Conservation (phyloP, 2,797 vertebrate genomes). For the Discoglossus pictus region DNA sequence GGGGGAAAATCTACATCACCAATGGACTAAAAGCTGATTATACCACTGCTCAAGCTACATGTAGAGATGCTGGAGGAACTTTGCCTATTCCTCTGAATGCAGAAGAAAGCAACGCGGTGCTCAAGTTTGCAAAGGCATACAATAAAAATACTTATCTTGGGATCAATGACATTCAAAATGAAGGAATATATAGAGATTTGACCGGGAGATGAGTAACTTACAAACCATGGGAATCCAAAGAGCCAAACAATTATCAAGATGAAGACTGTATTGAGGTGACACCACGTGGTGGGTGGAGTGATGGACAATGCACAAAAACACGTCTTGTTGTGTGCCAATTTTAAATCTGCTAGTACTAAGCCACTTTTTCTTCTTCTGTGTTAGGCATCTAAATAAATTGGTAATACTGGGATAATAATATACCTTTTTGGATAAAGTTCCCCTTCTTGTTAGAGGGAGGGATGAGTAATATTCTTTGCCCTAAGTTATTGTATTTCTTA, state of each 20-base stretch:
- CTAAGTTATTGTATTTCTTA: too few species aligned
- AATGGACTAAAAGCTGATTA: neutral
- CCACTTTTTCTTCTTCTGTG: too few species aligned
- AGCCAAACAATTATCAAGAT: neutral
- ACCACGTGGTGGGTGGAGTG: neutral
- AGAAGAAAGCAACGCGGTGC: neutral
- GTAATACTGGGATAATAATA: too few species aligned
- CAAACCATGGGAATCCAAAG: neutral
- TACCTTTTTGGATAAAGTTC: too few species aligned
- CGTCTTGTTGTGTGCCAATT: neutral
- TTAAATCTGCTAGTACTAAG: neutral
- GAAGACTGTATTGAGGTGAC: neutral
- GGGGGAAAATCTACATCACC: neutral
- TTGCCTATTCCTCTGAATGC: neutral
- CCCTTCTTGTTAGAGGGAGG: too few species aligned
- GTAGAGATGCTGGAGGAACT: neutral
- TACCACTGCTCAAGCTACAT: neutral
- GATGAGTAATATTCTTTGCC: too few species aligned
- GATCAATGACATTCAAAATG: neutral
- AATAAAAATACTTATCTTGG: neutral
- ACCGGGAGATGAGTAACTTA: neutral
- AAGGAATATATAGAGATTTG: neutral
- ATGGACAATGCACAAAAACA: neutral
- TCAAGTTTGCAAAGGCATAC: neutral
- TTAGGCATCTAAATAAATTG: too few species aligned